Percentiles rank a stretch among this genome's conserved stretches.
These are phyloP conservation scores for Protomyctophum bolini DNA, from an alignment of 2,113 vertebrate genomes.

Conservation along the genomic window DNA sequence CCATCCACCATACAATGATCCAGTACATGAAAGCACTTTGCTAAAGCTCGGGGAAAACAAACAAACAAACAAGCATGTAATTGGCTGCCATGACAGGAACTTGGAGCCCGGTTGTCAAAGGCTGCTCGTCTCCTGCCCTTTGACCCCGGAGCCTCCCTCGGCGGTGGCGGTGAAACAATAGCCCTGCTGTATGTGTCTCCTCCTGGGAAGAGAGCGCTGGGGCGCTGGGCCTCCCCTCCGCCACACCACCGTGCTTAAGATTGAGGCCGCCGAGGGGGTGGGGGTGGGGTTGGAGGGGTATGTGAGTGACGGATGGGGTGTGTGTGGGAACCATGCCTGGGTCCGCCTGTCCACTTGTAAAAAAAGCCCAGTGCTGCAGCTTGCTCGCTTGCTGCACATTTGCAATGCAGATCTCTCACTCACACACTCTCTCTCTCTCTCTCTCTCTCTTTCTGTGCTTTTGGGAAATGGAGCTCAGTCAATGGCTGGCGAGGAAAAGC, in stretches of 20 bases:
- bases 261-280: conserved; percentile 41
- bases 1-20: not conserved
- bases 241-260: conserved; percentile 25
- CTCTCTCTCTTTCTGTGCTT: conserved; percentile 16
- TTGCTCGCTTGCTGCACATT: conserved; percentile 46
- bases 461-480: conserved; percentile 57
- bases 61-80: conserved; percentile 52
- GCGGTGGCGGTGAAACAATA: conserved; percentile 60
- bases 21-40: conserved; percentile 12
- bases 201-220: conserved; percentile 49
- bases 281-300: conserved; percentile 15
- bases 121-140: conserved; percentile 45
- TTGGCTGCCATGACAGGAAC: conserved; percentile 6
- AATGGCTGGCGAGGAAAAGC: conserved; percentile 58
- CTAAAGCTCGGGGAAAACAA: conserved; percentile 6
- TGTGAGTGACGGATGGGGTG: conserved; percentile 53
- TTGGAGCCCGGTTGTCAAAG: conserved; percentile 47
- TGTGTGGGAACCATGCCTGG: conserved; percentile 73
- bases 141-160: conserved; percentile 57
- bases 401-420: conserved; percentile 70
- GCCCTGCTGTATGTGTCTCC: conserved; percentile 53
- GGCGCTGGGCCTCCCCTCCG: conserved; percentile 26
- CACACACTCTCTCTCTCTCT: not conserved
- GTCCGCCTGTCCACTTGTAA: conserved; percentile 63
- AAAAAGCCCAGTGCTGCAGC: conserved; percentile 49